Percentiles rank a stretch among this genome's conserved stretches.
Conservation (phyloP, 2,888 invertebrate genomes). For the Onthophagus sagittarius region DNA sequence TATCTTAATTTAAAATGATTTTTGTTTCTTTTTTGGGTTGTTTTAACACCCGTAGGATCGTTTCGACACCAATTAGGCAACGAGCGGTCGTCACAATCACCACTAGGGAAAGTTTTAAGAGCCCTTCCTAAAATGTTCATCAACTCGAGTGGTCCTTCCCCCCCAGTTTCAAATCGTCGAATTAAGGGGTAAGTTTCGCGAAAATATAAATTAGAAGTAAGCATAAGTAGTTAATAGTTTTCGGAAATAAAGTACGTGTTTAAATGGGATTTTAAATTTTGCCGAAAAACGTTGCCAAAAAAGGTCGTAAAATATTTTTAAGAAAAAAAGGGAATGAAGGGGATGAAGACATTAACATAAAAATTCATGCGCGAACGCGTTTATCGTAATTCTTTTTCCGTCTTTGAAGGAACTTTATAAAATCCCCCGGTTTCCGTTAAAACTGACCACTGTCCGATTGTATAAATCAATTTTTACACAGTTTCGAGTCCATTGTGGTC, state of each 20-base stretch:
- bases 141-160: conserved; percentile 4
- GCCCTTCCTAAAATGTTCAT: conserved; percentile 8
- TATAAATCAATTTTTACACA: not conserved
- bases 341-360: not conserved
- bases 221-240: not conserved
- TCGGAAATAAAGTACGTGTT: not conserved
- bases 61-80: conserved; percentile 6
- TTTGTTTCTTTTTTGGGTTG: too few relatives aligned
- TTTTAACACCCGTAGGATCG: not conserved
- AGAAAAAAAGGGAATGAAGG: not conserved
- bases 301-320: not conserved
- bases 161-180: not conserved
- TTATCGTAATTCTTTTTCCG: not conserved
- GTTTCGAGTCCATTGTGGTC: not conserved
- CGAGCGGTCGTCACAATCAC: conserved; percentile 9
- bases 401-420: not conserved
- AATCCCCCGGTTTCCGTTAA: not conserved
- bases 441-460: not conserved
- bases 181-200: not conserved
- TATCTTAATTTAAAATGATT: too few relatives aligned
- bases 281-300: not conserved
- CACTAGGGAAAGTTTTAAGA: conserved; percentile 12
- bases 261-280: not conserved
- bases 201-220: not conserved
- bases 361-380: not conserved